Conservation (phyloP, 1,140 invertebrate species). For the Thalassaphorura encarpata region DNA sequence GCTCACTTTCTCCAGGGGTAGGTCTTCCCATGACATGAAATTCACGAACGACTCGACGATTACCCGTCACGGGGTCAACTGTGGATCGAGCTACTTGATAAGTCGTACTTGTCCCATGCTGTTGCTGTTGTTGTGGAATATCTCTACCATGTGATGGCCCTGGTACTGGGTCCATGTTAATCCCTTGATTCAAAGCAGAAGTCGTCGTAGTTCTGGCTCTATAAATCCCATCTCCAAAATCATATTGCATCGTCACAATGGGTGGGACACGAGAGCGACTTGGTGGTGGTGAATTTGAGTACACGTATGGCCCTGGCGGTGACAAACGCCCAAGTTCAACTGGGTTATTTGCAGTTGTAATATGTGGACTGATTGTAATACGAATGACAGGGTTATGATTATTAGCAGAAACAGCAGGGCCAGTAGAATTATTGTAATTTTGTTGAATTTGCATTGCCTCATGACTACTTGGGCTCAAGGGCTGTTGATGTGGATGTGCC, state of each 20-base stretch:
- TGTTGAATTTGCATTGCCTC: too few species aligned
- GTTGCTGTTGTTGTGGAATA: background rate
- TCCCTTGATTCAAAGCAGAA: background rate
- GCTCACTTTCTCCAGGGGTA: constrained; percentile 11
- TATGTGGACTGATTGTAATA: too few species aligned
- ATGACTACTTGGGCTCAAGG: too few species aligned
- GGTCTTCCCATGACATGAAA: constrained; percentile 10
- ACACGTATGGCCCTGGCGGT: background rate
- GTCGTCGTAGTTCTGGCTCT: background rate
- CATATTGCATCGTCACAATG: constrained; percentile 24
- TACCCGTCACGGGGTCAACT: background rate
- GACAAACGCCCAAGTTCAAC: constrained; percentile 7
- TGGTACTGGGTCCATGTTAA: background rate
- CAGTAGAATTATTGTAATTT: too few species aligned
- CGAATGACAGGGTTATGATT: too few species aligned
- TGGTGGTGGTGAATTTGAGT: background rate
- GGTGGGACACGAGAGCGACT: constrained; percentile 25
- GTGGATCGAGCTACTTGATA: background rate
- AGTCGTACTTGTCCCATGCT: background rate
- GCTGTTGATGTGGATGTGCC: too few species aligned
- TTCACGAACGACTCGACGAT: constrained; percentile 9
- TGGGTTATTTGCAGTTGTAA: too few species aligned
- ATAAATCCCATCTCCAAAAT: constrained; percentile 10
- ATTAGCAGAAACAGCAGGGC: too few species aligned
- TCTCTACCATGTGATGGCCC: constrained; percentile 9